phyloP scores from a whole-genome alignment of 1,140 invertebrate species.

The Grapholita molesta region DNA sequence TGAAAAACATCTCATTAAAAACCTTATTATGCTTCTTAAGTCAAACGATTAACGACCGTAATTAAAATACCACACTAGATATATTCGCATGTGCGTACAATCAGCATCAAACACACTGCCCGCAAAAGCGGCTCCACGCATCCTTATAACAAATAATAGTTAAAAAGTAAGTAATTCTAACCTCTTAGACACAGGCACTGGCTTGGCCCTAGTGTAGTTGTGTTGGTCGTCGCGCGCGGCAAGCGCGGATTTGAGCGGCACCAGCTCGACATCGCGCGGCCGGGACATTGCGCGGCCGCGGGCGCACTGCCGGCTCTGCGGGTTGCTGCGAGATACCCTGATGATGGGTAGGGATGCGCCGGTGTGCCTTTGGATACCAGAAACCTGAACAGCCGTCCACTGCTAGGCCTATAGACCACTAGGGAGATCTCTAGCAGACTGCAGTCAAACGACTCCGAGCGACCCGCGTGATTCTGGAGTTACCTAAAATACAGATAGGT shows the following conservation, averaged over 20 bases:
- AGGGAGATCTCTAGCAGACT: too few relatives aligned
- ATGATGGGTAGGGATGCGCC: background rate
- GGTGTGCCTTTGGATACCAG: background rate
- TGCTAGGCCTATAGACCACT: too few relatives aligned
- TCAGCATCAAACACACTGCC: too few relatives aligned
- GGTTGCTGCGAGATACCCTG: constrained; percentile 46
- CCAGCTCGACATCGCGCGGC: constrained; percentile 65
- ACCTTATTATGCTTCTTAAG: too few relatives aligned
- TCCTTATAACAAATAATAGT: background rate
- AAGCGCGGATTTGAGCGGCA: constrained; percentile 67
- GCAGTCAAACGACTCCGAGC: too few relatives aligned
- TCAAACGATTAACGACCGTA: too few relatives aligned
- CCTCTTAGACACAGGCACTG: background rate
- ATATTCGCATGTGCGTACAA: too few relatives aligned
- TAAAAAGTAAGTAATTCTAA: background rate
- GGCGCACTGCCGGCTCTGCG: constrained; percentile 40
- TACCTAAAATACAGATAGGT: too few relatives aligned
- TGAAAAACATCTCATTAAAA: too few relatives aligned
- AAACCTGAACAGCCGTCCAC: background rate
- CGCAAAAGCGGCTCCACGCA: too few relatives aligned
- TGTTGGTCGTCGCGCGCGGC: constrained; percentile 50
- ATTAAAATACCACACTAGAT: too few relatives aligned
- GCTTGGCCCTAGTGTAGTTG: constrained; percentile 34
- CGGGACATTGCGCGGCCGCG: constrained; percentile 56
- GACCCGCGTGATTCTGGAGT: too few relatives aligned